A percentile compares a stretch with the other conserved stretches of the same genome.
Conservation (phyloP, 2,797 vertebrate species). For the Meriones psammophilus region DNA sequence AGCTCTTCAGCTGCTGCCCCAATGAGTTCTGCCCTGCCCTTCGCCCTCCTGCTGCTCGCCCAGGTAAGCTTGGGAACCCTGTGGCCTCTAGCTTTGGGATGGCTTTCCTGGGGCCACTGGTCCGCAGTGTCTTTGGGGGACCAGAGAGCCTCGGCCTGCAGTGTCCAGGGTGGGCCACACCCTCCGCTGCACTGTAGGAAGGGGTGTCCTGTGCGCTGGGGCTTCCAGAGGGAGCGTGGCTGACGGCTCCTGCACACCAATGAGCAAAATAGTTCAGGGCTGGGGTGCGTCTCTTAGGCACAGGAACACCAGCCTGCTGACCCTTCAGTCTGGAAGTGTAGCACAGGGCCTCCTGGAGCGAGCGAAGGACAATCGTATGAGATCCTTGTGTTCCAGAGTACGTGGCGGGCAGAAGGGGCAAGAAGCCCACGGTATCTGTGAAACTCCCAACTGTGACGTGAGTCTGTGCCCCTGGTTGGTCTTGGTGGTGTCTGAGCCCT, state of each 20-base stretch:
- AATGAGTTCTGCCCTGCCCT: conserved; percentile 82
- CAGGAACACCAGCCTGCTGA: background rate
- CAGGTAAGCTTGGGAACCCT: conserved; percentile 85
- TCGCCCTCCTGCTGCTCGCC: conserved; percentile 85
- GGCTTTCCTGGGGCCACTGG: background rate
- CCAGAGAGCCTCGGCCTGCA: background rate
- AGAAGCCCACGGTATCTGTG: background rate
- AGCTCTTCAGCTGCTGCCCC: background rate
- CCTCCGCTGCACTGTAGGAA: background rate
- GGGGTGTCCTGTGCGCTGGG: background rate
- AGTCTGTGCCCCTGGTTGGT: background rate
- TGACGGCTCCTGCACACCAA: background rate
- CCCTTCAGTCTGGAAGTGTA: background rate
- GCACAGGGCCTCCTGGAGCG: background rate
- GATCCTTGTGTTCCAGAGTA: background rate
- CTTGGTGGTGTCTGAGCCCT: background rate
- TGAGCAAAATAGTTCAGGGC: background rate
- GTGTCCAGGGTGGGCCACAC: background rate
- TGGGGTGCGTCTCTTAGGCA: background rate
- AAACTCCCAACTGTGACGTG: no score
- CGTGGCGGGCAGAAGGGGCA: no score
- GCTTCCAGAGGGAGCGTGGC: background rate
- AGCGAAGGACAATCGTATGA: background rate
- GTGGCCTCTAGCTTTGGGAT: background rate
- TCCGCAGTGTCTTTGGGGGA: background rate